Conservation (phyloP, 2,888 invertebrate species). For the Gortyna flavago region DNA sequence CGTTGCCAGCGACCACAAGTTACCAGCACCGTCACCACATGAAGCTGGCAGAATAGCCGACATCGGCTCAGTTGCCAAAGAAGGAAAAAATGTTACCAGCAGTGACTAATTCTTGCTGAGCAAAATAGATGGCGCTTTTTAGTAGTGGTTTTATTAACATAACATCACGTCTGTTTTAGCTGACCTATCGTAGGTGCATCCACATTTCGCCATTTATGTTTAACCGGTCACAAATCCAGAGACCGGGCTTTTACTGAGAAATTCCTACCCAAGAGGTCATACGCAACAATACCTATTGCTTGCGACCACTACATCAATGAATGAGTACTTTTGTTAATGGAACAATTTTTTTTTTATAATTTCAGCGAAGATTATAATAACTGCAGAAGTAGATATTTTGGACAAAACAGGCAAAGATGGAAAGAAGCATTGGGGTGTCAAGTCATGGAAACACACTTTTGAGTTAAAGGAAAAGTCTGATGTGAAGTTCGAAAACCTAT, state of each 20-base stretch:
- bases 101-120: neutral
- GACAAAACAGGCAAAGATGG: constrained; percentile 69
- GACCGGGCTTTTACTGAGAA: neutral
- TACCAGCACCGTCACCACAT: neutral
- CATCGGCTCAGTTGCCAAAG: too few relatives aligned
- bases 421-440: constrained; percentile 72
- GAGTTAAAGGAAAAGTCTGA: constrained; percentile 72
- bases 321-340: neutral
- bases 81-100: too few relatives aligned
- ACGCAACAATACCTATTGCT: neutral
- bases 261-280: too few relatives aligned
- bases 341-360: constrained; percentile 14
- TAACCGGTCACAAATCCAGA: neutral
- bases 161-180: neutral
- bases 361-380: constrained; percentile 68
- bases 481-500: constrained; percentile 75
- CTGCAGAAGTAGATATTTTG: constrained; percentile 48
- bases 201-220: neutral
- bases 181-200: neutral
- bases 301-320: neutral
- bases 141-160: neutral
- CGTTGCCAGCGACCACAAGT: neutral
- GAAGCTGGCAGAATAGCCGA: too few relatives aligned
- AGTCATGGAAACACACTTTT: constrained; percentile 69
- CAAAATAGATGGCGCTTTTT: neutral